Conservation (phyloP, 1,140 invertebrate genomes). For the Microvelia longipes region DNA sequence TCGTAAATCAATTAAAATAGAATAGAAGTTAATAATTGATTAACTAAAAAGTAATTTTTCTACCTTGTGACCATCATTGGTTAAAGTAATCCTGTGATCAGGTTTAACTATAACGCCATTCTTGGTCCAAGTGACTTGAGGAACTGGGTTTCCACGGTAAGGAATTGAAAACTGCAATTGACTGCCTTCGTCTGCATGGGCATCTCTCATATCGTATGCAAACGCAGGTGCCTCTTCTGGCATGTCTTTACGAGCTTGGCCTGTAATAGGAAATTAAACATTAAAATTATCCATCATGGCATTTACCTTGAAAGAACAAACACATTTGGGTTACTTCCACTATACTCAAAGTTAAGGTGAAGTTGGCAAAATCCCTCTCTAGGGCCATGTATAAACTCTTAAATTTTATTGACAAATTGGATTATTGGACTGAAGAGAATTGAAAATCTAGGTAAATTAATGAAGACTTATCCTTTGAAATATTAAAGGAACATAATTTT, state of each 20-base stretch:
- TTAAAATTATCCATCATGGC: background rate
- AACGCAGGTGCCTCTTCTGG: slow-evolving; percentile 60
- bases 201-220: slow-evolving; percentile 52
- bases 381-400: too few relatives aligned
- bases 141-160: slow-evolving; percentile 72
- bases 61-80: slow-evolving; percentile 64
- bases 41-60: too few relatives aligned
- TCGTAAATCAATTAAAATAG: too few relatives aligned
- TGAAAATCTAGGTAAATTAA: too few relatives aligned
- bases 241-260: slow-evolving; percentile 39
- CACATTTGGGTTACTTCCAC: too few relatives aligned
- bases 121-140: slow-evolving; percentile 68
- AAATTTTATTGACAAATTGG: too few relatives aligned
- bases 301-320: too few relatives aligned
- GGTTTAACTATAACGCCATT: slow-evolving; percentile 48
- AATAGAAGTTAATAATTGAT: too few relatives aligned
- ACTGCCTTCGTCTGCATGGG: slow-evolving; percentile 60
- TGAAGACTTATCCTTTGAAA: too few relatives aligned
- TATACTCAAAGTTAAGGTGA: background rate
- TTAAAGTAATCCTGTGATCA: slow-evolving; percentile 47
- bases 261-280: slow-evolving; percentile 24
- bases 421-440: too few relatives aligned
- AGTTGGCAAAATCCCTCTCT: too few relatives aligned
- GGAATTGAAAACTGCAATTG: slow-evolving; percentile 45
- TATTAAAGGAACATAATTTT: too few relatives aligned